Conservation (phyloP, 2,113 vertebrate species). For the Chaetodon auriga region DNA sequence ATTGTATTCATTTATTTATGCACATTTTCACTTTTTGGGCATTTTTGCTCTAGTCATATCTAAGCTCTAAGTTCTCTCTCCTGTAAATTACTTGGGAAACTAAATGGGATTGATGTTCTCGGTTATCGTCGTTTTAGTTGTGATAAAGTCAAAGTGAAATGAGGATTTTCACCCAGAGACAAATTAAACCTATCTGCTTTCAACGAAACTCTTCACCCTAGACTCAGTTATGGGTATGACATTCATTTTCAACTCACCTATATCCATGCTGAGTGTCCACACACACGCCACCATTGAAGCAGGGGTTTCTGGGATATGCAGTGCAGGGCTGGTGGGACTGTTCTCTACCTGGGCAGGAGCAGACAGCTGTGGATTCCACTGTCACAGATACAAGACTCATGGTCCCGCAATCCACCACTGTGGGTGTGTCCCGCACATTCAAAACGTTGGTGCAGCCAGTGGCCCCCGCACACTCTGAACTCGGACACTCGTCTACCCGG, state of each 20-base stretch:
- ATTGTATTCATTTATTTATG: conserved; percentile 25
- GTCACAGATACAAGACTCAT: conserved; percentile 86
- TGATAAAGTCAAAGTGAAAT: background rate
- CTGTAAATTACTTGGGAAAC: background rate
- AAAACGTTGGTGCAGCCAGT: conserved; percentile 78
- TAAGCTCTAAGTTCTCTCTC: background rate
- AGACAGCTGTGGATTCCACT: conserved; percentile 74
- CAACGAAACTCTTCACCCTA: too few relatives aligned
- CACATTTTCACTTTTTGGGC: background rate
- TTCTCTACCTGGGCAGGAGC: conserved; percentile 83
- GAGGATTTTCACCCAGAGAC: background rate
- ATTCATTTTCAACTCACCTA: conserved; percentile 82
- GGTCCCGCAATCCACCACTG: conserved; percentile 84
- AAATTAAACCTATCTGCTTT: background rate
- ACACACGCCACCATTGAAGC: conserved; percentile 89
- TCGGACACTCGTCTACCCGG: conserved; percentile 87
- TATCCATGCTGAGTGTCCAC: conserved; percentile 88
- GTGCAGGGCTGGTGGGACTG: conserved; percentile 85
- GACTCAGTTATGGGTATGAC: background rate
- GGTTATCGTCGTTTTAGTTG: background rate
- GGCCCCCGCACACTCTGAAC: conserved; percentile 78
- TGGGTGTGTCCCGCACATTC: conserved; percentile 81
- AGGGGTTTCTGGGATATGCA: conserved; percentile 87
- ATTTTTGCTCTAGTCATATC: background rate
- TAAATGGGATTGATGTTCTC: background rate